These are phyloP conservation scores for Anthopleura xanthogrammica DNA, from an alignment of 92 coral and sea anemone genomes.

Conservation along the genomic window DNA sequence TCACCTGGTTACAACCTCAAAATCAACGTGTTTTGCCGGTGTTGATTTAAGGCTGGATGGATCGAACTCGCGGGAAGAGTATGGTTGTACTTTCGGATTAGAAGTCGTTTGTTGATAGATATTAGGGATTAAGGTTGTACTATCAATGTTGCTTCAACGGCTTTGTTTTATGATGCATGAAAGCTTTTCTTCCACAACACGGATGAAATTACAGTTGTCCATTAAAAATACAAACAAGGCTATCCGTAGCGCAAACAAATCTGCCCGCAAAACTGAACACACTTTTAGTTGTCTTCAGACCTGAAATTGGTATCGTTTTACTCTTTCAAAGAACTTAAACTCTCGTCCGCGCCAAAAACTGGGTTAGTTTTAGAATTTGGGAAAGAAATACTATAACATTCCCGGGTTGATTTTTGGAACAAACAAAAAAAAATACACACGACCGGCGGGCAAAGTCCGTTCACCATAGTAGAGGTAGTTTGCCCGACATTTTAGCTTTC, in stretches of 20 bases:
- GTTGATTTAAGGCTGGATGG: slow-evolving; percentile 21
- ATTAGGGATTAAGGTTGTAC: slow-evolving; percentile 26
- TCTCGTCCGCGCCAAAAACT: background rate
- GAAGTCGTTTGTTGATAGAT: slow-evolving; percentile 26
- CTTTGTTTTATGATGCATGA: slow-evolving; percentile 29
- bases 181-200: slow-evolving; percentile 38
- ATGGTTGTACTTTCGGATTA: slow-evolving; percentile 28
- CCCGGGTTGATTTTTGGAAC: background rate
- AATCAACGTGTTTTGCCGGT: slow-evolving; percentile 12
- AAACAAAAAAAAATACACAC: background rate
- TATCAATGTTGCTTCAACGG: slow-evolving; percentile 7
- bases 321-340: background rate
- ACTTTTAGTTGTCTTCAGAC: slow-evolving; percentile 16
- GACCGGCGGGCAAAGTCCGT: background rate
- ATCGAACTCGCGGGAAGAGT: slow-evolving; percentile 4
- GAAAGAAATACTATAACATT: background rate
- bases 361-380: background rate
- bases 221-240: slow-evolving; percentile 48
- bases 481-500: slow-evolving; percentile 6
- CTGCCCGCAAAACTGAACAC: slow-evolving; percentile 45
- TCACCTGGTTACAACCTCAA: slow-evolving; percentile 22
- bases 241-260: slow-evolving; percentile 41
- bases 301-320: slow-evolving; percentile 25
- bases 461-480: background rate
- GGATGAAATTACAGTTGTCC: slow-evolving; percentile 49